Evolutionary conservation across 2,113 vertebrate species (phyloP).

Genomic region (Paratilapia polleni): DNA sequence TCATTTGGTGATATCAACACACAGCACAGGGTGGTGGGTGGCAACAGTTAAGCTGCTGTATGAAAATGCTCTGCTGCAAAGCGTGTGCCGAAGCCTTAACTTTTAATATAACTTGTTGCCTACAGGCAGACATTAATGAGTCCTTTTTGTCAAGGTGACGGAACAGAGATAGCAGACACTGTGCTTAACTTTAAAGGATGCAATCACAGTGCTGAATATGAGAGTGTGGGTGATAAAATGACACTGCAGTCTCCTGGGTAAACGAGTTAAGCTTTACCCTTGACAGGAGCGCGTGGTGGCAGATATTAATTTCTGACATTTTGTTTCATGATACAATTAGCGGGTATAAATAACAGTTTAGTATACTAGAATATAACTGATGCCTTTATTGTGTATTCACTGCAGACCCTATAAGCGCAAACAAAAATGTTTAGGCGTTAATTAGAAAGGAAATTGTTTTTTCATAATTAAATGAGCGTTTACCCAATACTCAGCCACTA

Average conservation of each 20-base stretch:
- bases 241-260: conserved; percentile 14
- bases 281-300: not conserved
- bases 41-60: conserved; percentile 31
- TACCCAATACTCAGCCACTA: conserved; percentile 49
- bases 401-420: not conserved
- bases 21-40: conserved; percentile 26
- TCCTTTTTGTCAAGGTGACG: conserved; percentile 61
- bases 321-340: not conserved
- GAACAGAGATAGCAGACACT: conserved; percentile 47
- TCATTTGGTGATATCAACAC: conserved; percentile 63
- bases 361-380: not conserved
- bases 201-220: conserved; percentile 35
- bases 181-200: conserved; percentile 53
- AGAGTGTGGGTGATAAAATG: conserved; percentile 29
- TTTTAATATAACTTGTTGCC: conserved; percentile 56
- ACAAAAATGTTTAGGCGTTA: not conserved
- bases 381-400: not conserved
- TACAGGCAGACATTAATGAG: conserved; percentile 56
- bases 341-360: not conserved
- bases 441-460: not conserved
- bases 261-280: conserved; percentile 22
- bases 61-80: conserved; percentile 40
- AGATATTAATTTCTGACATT: conserved; percentile 9
- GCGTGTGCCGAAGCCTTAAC: conserved; percentile 14
- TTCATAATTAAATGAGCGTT: not conserved